Evolutionary conservation across 2,113 vertebrate genomes (phyloP), one percentile per base, ranked within the genome.

Genomic region (Neomonachus schauinslandi): DNA sequence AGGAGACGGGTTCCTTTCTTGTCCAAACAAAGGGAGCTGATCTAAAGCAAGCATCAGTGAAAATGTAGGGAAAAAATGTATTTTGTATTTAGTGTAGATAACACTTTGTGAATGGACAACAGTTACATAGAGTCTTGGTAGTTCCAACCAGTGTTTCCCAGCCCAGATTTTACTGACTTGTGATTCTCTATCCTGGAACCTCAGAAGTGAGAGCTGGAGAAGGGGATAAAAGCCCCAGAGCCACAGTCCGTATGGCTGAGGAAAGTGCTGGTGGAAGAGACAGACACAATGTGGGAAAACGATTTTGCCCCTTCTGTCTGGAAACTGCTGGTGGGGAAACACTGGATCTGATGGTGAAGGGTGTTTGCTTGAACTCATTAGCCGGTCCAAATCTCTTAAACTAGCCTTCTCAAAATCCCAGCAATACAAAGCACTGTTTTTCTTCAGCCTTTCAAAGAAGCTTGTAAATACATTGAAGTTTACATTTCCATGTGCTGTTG

Each of bases 401-500:
- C 94, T 94, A 98, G 97, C 97, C 98, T 98, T 98, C 94, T 98
- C 87, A 36, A 96, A 98, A 98, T 81, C 94, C 98, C 98, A 98
- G 98, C 98, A 99, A 99, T 99, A 99, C 84, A 97, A 98, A 98
- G 97, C 97, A 98, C 97, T 98, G 97, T 98, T 97, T 86, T 94
- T 94, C 94, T 98, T 98, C 98, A 96, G 98, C 98, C 98, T 97
- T 98, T 98, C 95, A 96, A 93, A 91, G 74, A 98, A 98, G 97
- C 98, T 98, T 99, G 98, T 98, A 99, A 98, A 99, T 98, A 99
- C 96, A 96, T 96, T 95, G 83, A 99, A 98, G 98, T 99, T 99
- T 99, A 99, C 98, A 99, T 99, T 99, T 99, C 95, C 96, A 77
- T 89, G 97, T 98, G 97, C 98, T 98, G 96, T 97, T 85, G 88